A percentile compares a stretch with the other conserved stretches of the same genome.
phyloP scores from a whole-genome alignment of 2,113 vertebrate species.

The Crypturellus undulatus region DNA sequence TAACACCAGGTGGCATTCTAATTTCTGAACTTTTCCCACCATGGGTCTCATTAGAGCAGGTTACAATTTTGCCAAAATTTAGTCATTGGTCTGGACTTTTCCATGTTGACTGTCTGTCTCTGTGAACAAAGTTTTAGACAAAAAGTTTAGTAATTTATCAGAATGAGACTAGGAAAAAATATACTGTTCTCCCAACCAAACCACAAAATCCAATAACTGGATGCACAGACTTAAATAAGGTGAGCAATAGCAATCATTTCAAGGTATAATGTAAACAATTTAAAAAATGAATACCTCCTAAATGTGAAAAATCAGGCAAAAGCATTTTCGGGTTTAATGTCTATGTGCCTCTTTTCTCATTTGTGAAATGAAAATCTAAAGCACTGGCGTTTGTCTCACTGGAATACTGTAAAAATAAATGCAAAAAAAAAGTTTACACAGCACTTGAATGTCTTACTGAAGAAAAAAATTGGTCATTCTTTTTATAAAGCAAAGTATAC shows the following conservation, averaged over 20 bases:
- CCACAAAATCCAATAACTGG: not conserved
- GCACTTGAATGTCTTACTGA: not conserved
- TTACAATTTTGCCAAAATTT: not conserved
- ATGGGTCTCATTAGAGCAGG: not conserved
- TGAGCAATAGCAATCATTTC: not conserved
- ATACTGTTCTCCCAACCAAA: not conserved
- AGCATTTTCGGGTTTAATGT: not conserved
- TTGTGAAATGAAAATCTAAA: not conserved
- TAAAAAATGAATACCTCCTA: not conserved
- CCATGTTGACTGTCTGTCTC: not conserved
- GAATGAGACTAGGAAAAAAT: not conserved
- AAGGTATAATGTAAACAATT: not conserved
- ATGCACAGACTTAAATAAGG: not conserved
- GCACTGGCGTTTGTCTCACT: not conserved
- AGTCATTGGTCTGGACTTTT: not conserved
- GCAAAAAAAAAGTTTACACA: rapidly evolving
- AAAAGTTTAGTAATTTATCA: not conserved
- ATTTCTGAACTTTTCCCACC: not conserved
- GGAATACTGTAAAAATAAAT: not conserved
- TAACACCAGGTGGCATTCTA: not conserved
- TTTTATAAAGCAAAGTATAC: not conserved
- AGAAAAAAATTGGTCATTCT: not conserved
- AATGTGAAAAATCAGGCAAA: not conserved
- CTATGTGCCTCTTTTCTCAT: not conserved
- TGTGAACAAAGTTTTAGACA: not conserved